These are phyloP conservation scores for Synanthedon formicaeformis DNA, from an alignment of 2,888 invertebrate species.

Conservation along the genomic window DNA sequence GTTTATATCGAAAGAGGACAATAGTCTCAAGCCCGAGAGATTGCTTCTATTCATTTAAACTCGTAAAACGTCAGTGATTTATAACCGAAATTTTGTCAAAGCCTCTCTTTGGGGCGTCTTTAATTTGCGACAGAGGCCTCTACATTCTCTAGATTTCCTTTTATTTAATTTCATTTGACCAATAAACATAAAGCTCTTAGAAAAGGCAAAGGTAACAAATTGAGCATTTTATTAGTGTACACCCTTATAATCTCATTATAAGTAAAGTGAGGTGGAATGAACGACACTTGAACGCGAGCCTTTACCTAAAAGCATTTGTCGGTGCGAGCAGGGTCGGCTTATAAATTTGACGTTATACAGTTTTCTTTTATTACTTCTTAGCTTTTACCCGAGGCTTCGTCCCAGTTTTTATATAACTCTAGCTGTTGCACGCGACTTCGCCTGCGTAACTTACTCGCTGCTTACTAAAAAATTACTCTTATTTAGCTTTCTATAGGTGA, in stretches of 20 bases:
- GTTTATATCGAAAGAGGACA: too few relatives aligned
- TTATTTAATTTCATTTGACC: constrained; percentile 27
- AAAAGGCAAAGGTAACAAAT: constrained; percentile 46
- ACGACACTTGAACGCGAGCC: constrained; percentile 5
- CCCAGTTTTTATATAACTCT: too few relatives aligned
- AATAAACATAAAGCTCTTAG: constrained; percentile 36
- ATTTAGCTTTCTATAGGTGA: too few relatives aligned
- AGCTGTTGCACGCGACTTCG: too few relatives aligned
- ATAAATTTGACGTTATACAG: constrained; percentile 7
- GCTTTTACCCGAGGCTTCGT: background rate
- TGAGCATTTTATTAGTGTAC: constrained; percentile 52
- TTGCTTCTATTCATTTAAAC: too few relatives aligned
- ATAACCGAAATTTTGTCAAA: too few relatives aligned
- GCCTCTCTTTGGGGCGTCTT: too few relatives aligned
- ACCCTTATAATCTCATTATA: constrained; percentile 48
- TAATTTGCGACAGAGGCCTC: too few relatives aligned
- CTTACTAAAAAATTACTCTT: too few relatives aligned
- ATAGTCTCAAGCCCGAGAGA: too few relatives aligned
- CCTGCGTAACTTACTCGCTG: too few relatives aligned
- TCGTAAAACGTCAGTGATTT: too few relatives aligned
- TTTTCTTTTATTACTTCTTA: constrained; percentile 7
- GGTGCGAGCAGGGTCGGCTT: constrained; percentile 14
- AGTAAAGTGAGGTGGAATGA: constrained; percentile 21
- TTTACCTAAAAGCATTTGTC: background rate
- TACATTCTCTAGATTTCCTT: background rate